phyloP scores from a whole-genome alignment of 2,797 vertebrate species.

The Betta splendens region DNA sequence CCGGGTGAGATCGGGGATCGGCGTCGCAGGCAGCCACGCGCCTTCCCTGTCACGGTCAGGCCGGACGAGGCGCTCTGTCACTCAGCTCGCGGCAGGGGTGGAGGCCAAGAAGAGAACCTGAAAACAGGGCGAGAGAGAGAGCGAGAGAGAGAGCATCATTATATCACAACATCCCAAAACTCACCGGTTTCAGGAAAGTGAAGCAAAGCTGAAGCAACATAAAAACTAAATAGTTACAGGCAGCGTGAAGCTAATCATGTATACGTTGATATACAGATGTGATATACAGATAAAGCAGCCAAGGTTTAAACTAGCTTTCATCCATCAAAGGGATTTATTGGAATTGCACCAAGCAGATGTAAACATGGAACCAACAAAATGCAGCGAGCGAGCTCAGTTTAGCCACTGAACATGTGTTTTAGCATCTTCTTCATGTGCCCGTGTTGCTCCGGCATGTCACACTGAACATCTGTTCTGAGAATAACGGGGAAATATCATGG shows the following conservation, averaged over 20 bases:
- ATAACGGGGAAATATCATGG: constrained; percentile 45
- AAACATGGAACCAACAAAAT: constrained; percentile 3
- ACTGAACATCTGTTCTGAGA: constrained; percentile 60
- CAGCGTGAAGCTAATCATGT: too few species aligned
- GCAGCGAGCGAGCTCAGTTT: neutral
- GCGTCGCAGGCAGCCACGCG: constrained; percentile 54
- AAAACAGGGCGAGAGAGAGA: constrained; percentile 42
- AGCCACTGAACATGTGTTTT: constrained; percentile 13
- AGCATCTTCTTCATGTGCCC: constrained; percentile 20
- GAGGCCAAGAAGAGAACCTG: constrained; percentile 47
- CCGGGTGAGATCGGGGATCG: constrained; percentile 66
- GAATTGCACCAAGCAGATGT: neutral
- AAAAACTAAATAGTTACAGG: too few species aligned
- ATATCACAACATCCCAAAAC: constrained; percentile 41
- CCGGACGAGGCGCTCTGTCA: constrained; percentile 69
- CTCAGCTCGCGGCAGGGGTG: constrained; percentile 59
- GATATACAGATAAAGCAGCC: too few species aligned
- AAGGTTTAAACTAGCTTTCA: too few species aligned
- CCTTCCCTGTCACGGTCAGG: constrained; percentile 71
- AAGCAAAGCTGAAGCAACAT: constrained; percentile 20
- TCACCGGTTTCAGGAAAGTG: constrained; percentile 12
- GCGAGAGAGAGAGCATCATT: constrained; percentile 30
- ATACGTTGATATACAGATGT: too few species aligned
- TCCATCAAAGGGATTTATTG: neutral
- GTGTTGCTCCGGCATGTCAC: constrained; percentile 18